Evolutionary conservation across 2,797 vertebrate species (phyloP).

Genomic region (Hypotaenidia okinawae): DNA sequence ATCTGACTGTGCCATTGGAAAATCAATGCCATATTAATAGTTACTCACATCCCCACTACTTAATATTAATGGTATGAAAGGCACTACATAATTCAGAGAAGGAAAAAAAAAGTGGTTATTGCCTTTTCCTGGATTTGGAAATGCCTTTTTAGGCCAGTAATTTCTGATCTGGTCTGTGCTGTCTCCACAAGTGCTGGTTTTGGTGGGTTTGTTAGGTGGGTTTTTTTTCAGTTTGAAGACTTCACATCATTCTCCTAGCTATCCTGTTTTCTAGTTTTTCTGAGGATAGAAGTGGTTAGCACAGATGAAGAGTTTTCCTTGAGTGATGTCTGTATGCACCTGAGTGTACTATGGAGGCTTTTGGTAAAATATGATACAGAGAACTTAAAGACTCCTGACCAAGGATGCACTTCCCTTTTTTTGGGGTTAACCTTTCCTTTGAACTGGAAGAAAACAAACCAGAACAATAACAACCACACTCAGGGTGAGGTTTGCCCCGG

Average conservation of each 20-base stretch:
- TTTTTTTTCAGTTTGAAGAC: neutral
- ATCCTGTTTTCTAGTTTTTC: neutral
- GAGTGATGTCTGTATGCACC: neutral
- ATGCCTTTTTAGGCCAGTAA: constrained; percentile 52
- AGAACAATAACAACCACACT: constrained; percentile 45
- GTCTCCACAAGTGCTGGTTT: constrained; percentile 11
- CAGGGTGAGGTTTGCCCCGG: constrained; percentile 26
- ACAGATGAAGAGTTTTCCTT: neutral
- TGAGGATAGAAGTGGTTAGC: neutral
- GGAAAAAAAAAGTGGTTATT: neutral
- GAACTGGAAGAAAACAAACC: constrained; percentile 54
- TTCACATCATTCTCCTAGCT: neutral
- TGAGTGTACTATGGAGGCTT: neutral
- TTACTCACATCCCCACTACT: neutral
- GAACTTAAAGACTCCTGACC: neutral
- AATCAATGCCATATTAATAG: neutral
- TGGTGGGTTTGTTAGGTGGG: neutral
- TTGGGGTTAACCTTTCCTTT: constrained; percentile 45
- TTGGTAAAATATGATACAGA: neutral
- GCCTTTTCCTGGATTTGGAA: constrained; percentile 37
- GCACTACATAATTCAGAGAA: neutral
- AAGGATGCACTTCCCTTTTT: constrained; percentile 31
- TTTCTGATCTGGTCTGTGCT: neutral
- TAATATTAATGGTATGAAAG: neutral
- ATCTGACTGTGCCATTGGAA: neutral